phyloP scores from a whole-genome alignment of 2,113 vertebrate species.

The Leuciscus idus region DNA sequence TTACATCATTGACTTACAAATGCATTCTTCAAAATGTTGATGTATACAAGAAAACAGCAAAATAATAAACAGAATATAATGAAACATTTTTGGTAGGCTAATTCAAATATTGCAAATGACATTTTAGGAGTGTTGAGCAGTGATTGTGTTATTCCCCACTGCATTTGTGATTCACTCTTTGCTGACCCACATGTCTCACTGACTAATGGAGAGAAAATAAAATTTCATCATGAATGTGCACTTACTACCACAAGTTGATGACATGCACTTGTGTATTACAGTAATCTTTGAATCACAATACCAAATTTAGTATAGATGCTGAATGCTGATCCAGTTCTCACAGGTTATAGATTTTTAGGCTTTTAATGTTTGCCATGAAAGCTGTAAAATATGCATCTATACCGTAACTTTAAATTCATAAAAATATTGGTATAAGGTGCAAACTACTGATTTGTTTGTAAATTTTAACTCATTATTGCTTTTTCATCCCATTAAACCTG shows the following conservation, averaged over 20 bases:
- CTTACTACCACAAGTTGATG: neutral
- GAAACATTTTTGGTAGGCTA: neutral
- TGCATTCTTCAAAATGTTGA: neutral
- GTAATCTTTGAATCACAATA: neutral
- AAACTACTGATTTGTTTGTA: neutral
- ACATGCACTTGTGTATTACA: neutral
- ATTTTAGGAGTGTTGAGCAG: neutral
- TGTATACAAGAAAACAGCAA: neutral
- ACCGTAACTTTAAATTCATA: too few relatives aligned
- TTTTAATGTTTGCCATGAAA: too few relatives aligned
- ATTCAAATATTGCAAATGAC: too few relatives aligned
- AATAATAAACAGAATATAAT: neutral
- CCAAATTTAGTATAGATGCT: neutral
- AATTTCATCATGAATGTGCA: neutral
- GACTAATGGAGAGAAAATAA: neutral
- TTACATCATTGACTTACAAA: neutral
- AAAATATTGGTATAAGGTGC: neutral
- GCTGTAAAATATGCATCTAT: too few relatives aligned
- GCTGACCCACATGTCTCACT: neutral
- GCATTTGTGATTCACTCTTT: neutral
- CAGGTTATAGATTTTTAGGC: too few relatives aligned
- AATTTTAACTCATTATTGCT: neutral
- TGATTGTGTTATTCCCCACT: constrained; percentile 15
- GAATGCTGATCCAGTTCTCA: too few relatives aligned
- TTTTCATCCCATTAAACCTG: neutral